These are phyloP conservation scores for Biston stratarius DNA, from an alignment of 2,888 invertebrate species.

Conservation along the genomic window DNA sequence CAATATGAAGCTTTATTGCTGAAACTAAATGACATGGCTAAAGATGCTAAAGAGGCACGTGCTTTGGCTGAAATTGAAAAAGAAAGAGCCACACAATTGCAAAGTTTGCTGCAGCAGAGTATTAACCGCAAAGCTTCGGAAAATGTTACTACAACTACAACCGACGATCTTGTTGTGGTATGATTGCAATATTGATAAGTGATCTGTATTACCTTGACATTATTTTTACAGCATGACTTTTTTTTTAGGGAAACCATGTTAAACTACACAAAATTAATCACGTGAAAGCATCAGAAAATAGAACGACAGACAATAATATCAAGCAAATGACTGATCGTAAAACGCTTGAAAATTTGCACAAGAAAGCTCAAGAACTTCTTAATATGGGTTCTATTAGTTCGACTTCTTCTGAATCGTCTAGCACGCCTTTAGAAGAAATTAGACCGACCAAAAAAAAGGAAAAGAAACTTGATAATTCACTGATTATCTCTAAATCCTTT, in stretches of 20 bases:
- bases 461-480: slow-evolving; percentile 26
- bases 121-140: slow-evolving; percentile 47
- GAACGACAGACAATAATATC: slow-evolving; percentile 45
- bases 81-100: slow-evolving; percentile 63
- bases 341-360: slow-evolving; percentile 73
- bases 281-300: slow-evolving; percentile 39
- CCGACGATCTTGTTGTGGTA: slow-evolving; percentile 40
- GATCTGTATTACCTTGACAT: background rate
- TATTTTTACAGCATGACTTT: background rate
- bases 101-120: slow-evolving; percentile 64
- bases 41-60: slow-evolving; percentile 70
- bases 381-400: slow-evolving; percentile 68
- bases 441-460: slow-evolving; percentile 41
- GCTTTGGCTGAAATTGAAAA: slow-evolving; percentile 67
- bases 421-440: slow-evolving; percentile 46
- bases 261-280: slow-evolving; percentile 31
- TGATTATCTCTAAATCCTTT: slow-evolving; percentile 22
- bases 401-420: slow-evolving; percentile 70
- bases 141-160: slow-evolving; percentile 45
- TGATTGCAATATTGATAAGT: background rate
- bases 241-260: slow-evolving; percentile 34
- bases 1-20: slow-evolving; percentile 73
- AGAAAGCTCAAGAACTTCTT: slow-evolving; percentile 76
- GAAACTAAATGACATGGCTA: slow-evolving; percentile 71
- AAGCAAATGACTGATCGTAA: slow-evolving; percentile 57